A percentile compares a stretch with the other conserved stretches of the same genome.
These are phyloP conservation scores for Chelon auratus DNA, from an alignment of 2,797 vertebrate species.

Conservation along the genomic window DNA sequence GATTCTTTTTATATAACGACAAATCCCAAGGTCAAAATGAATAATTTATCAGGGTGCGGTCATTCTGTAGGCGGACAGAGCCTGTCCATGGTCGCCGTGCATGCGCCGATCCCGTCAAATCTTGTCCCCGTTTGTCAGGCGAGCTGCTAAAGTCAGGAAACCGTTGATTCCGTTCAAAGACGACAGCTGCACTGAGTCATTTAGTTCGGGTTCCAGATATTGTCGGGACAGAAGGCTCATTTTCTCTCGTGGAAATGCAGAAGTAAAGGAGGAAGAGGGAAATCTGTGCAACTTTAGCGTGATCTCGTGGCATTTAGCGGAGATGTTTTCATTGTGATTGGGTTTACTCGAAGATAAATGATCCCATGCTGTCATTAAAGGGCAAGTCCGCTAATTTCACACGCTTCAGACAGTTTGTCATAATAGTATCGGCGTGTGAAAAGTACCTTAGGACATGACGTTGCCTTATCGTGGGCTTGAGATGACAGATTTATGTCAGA, in stretches of 20 bases:
- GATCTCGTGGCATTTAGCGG: background rate
- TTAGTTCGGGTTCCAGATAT: slow-evolving; percentile 2
- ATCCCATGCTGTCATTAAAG: background rate
- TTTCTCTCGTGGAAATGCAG: background rate
- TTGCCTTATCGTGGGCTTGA: background rate
- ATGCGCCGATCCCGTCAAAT: background rate
- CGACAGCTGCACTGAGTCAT: slow-evolving; percentile 15
- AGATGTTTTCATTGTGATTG: background rate
- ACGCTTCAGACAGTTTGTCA: background rate
- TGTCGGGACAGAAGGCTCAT: background rate
- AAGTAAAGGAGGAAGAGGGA: slow-evolving; percentile 9
- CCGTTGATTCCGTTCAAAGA: slow-evolving; percentile 14
- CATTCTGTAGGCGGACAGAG: too few relatives aligned
- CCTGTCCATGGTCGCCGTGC: too few relatives aligned
- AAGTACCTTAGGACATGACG: too few relatives aligned
- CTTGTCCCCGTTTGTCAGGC: background rate
- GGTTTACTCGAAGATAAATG: background rate
- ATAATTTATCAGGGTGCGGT: background rate
- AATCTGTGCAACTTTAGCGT: background rate
- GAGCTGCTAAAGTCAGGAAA: background rate
- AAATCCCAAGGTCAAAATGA: background rate
- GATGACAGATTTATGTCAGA: background rate
- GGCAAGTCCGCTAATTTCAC: background rate
- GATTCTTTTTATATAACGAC: background rate
- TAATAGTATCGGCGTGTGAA: too few relatives aligned